phyloP scores from a whole-genome alignment of 2,113 vertebrate species.

The Hydrochoerus hydrochaeris region DNA sequence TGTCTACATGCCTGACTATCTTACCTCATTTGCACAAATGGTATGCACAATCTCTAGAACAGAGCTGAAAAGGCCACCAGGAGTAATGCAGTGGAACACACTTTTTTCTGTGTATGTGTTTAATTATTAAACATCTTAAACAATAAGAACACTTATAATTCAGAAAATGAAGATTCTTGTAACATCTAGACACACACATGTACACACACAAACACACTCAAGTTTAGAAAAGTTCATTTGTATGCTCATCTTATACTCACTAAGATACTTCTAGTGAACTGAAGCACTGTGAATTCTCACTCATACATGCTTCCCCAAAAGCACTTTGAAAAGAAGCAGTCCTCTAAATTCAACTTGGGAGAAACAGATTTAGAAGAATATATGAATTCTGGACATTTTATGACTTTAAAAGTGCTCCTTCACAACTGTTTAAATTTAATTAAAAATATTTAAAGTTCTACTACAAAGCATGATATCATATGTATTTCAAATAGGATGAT shows the following conservation, averaged over 20 bases:
- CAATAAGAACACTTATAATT: not conserved
- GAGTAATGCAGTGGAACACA: not conserved
- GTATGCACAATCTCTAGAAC: not conserved
- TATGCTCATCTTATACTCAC: not conserved
- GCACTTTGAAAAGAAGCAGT: not conserved
- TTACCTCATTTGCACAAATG: not conserved
- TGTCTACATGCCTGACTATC: not conserved
- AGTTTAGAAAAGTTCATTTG: not conserved
- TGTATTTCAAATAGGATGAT: constrained; percentile 52
- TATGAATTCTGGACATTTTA: constrained; percentile 6
- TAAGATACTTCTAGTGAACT: not conserved
- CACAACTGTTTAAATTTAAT: constrained; percentile 39
- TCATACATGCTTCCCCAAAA: not conserved
- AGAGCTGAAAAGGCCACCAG: not conserved
- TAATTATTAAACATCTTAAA: not conserved
- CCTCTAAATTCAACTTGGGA: not conserved
- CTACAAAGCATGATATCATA: not conserved
- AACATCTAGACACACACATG: not conserved
- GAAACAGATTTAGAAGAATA: not conserved
- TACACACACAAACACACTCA: not conserved
- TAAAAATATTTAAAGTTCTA: constrained; percentile 51
- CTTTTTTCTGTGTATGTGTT: not conserved
- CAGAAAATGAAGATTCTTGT: not conserved
- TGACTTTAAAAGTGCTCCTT: not conserved
- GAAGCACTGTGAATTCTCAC: not conserved